Evolutionary conservation across 2,888 invertebrate genomes (phyloP), one percentile per base, ranked within the genome.

Genomic region (Mactromeris polynyma): DNA sequence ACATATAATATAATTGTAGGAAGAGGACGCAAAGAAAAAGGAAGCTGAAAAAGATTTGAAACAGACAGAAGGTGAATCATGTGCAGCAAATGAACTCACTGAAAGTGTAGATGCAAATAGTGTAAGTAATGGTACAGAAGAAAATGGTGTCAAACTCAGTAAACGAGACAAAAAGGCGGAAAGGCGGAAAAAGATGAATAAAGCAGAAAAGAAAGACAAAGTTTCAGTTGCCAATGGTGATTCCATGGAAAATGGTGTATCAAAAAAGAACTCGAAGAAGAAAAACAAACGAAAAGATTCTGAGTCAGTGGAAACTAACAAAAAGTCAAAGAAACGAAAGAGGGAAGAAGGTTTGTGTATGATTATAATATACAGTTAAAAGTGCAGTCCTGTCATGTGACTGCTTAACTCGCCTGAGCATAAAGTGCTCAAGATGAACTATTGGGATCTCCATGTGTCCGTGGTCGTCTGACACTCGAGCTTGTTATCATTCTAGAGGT

Each of bases 251-350:
- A 88, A 58, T 73, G 87, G 79, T 33, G 79, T 82, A 78, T 89
- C 82, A 82, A 87, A 83, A 73, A 91, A 81, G 97, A 97, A 93
- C 97, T 97, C 95, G 97, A 97, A 96, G 90, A 97, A 96, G 89
- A 96, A 96, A 89, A 94, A 87, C 80, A 90, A 85, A 82, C 36
- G 89, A 73, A 94, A 89, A 38, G 82, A 88, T 73, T 87, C 81
- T 11, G 88, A 73, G 36, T 73, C 73, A 73, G 11, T 4, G 17
- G 73, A 73, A 73, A 73, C 17, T 89, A 91, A 80, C 87, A 85
- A 51, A 85, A 91, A 51, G 87, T 89, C 81, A 46, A 86, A 86
- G 80, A 87, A 83, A 88, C 87, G 87, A 87, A 93, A 85, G 87
- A 89, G 77, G 36, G 85, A 82, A n/a, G 85, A 79, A n/a, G 83